These are phyloP conservation scores for Cyclargus thomasi DNA, from an alignment of 1,140 invertebrate genomes.

Conservation along the genomic window DNA sequence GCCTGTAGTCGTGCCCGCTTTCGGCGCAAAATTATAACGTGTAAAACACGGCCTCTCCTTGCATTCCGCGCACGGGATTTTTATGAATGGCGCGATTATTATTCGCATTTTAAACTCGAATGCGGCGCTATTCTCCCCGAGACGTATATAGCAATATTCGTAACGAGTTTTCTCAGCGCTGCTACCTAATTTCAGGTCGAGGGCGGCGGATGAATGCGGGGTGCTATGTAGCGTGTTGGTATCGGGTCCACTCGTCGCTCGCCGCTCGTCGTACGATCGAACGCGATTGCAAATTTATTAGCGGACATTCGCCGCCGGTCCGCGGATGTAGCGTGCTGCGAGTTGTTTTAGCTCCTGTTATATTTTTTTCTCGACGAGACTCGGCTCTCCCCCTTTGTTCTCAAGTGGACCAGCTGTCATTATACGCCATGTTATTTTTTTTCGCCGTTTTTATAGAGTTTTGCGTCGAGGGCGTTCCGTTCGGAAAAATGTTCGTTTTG, in stretches of 20 bases:
- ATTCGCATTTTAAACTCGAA: slow-evolving; percentile 74
- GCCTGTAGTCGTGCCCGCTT: slow-evolving; percentile 58
- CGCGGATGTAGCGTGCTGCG: slow-evolving; percentile 53
- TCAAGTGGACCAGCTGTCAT: slow-evolving; percentile 77
- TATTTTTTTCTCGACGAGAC: slow-evolving; percentile 73
- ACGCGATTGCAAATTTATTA: slow-evolving; percentile 71
- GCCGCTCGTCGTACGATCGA: slow-evolving; percentile 44
- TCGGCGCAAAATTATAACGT: slow-evolving; percentile 73
- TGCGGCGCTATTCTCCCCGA: slow-evolving; percentile 66
- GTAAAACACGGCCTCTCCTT: slow-evolving; percentile 70
- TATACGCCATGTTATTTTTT: slow-evolving; percentile 76
- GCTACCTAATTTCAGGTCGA: slow-evolving; percentile 68
- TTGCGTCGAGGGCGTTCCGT: slow-evolving; percentile 70
- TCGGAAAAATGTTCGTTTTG: slow-evolving; percentile 74
- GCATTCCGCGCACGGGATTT: slow-evolving; percentile 71
- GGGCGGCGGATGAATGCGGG: slow-evolving; percentile 41
- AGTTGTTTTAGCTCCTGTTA: slow-evolving; percentile 72
- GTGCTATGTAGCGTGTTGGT: slow-evolving; percentile 34
- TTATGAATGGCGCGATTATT: slow-evolving; percentile 73
- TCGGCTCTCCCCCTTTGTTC: slow-evolving; percentile 73
- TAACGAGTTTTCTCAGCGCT: slow-evolving; percentile 70
- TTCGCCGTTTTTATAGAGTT: slow-evolving; percentile 75
- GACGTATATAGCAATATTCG: slow-evolving; percentile 71
- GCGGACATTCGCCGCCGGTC: slow-evolving; percentile 51
- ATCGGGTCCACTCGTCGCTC: slow-evolving; percentile 42